Evolutionary conservation across 2,888 invertebrate genomes (phyloP).

Genomic region (Tenodera sinensis): DNA sequence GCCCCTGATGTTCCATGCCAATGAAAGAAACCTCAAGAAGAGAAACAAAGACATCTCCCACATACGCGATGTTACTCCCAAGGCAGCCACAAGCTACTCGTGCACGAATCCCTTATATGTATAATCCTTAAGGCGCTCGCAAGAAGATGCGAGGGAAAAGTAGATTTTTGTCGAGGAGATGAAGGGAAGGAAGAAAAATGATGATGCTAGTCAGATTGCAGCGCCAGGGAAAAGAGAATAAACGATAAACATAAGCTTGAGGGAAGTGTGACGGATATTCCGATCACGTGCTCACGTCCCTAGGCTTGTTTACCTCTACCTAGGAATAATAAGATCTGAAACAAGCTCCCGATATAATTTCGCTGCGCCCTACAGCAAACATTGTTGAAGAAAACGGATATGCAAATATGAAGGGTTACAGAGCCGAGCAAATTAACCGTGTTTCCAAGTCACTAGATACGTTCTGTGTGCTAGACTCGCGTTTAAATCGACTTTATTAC

Average conservation of each 20-base stretch:
- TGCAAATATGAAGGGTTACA: neutral
- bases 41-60: neutral
- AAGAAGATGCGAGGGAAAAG: neutral
- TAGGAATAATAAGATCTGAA: neutral
- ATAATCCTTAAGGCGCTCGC: neutral
- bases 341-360: slow-evolving; percentile 5
- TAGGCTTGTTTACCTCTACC: neutral
- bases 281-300: neutral
- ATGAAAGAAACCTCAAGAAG: neutral
- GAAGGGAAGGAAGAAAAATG: neutral
- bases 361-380: neutral
- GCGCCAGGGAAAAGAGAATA: neutral
- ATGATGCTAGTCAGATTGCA: neutral
- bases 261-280: neutral
- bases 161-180: neutral
- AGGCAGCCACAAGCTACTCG: neutral
- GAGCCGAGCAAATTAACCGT: neutral
- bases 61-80: neutral
- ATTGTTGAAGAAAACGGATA: neutral
- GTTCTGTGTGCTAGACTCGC: neutral
- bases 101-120: neutral
- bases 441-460: neutral
- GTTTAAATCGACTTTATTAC: too few species aligned
- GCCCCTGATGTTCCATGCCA: too few species aligned
- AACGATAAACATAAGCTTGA: neutral